Evolutionary conservation across 2,888 invertebrate species (phyloP).

Genomic region (Caenorhabditis sp.): DNA sequence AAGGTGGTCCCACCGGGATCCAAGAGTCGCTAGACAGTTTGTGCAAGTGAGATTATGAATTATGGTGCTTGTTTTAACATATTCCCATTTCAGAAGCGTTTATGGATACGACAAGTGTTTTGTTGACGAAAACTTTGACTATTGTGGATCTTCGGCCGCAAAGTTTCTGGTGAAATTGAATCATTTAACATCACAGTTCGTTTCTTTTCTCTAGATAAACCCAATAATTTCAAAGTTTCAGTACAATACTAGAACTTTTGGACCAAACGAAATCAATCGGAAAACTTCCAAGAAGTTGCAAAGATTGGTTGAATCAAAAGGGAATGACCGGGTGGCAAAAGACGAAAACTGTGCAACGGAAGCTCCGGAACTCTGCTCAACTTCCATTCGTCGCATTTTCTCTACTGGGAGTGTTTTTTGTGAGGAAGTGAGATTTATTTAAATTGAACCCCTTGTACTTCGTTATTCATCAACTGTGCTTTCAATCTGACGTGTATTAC

Average conservation of each 20-base stretch:
- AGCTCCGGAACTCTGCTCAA: conserved; percentile 63
- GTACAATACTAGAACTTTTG: conserved; percentile 65
- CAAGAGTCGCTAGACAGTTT: conserved; percentile 70
- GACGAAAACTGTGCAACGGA: conserved; percentile 55
- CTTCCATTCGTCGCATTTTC: conserved; percentile 52
- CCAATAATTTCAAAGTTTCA: too few relatives aligned
- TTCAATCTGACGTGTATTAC: conserved; percentile 37
- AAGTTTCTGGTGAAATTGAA: conserved; percentile 74
- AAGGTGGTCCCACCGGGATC: conserved; percentile 71
- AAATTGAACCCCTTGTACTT: too few relatives aligned
- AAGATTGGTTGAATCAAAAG: conserved; percentile 72
- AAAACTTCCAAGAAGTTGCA: conserved; percentile 66
- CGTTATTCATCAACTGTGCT: conserved; percentile 29
- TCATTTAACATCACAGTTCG: conserved; percentile 74
- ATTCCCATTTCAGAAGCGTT: conserved; percentile 63
- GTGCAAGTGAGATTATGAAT: conserved; percentile 65
- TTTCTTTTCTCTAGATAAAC: too few relatives aligned
- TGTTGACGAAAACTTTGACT: conserved; percentile 74
- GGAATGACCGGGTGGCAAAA: conserved; percentile 71
- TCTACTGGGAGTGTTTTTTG: conserved; percentile 30
- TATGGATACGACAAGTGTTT: conserved; percentile 78
- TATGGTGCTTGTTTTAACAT: neutral
- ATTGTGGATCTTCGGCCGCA: conserved; percentile 74
- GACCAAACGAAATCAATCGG: conserved; percentile 51
- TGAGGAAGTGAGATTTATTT: conserved; percentile 18